Conservation (phyloP, 2,888 invertebrate species). For the Chrysolina haemoptera region DNA sequence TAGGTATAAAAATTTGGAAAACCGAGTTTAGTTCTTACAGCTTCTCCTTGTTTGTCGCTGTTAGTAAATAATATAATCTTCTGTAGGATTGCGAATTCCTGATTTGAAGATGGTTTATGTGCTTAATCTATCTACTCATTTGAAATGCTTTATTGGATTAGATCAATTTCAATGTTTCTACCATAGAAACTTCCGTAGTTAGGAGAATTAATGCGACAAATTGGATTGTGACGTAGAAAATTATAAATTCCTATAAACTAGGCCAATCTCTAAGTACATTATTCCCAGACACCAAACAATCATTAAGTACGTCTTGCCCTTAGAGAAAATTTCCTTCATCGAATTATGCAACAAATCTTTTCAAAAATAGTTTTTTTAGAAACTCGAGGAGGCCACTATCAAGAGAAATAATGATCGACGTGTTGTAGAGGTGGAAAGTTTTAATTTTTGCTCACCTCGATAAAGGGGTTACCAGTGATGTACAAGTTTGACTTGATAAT, state of each 20-base stretch:
- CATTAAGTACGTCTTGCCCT: neutral
- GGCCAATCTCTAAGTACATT: conserved; percentile 25
- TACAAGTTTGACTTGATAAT: too few species aligned
- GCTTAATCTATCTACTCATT: neutral
- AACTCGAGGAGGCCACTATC: too few species aligned
- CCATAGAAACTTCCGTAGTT: neutral
- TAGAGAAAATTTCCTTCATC: neutral
- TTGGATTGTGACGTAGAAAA: conserved; percentile 29
- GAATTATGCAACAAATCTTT: neutral
- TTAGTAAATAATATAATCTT: too few species aligned
- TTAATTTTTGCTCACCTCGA: too few species aligned
- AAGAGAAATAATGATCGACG: neutral
- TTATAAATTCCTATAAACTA: conserved; percentile 25
- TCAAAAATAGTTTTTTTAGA: too few species aligned
- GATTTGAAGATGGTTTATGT: neutral
- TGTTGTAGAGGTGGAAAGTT: neutral
- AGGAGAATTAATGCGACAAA: conserved; percentile 1
- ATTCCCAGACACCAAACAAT: conserved; percentile 5
- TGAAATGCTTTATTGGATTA: neutral
- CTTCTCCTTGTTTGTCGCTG: too few species aligned
- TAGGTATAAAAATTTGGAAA: too few species aligned
- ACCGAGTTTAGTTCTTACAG: too few species aligned
- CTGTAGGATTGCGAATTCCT: too few species aligned
- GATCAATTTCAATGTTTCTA: neutral
- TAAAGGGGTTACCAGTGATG: too few species aligned